Evolutionary conservation across 2,113 vertebrate genomes (phyloP), one percentile per base, ranked within the genome.

Genomic region (Engraulis encrasicolus): DNA sequence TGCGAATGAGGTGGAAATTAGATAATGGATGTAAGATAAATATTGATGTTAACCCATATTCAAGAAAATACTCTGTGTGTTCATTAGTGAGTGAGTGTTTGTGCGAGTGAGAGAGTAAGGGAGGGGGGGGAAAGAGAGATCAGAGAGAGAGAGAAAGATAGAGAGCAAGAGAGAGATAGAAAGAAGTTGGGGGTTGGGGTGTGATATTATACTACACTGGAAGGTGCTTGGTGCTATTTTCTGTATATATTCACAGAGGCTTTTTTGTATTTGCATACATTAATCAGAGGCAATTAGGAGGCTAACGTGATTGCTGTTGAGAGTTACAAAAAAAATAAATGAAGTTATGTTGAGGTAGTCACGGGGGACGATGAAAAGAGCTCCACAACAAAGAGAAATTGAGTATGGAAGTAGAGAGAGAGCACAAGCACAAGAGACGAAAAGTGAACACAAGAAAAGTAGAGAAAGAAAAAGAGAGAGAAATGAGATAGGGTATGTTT

Each of bases 1-100:
- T 96, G 94, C 93, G 96, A 95, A 97, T 96, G 95, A 96, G 95
- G 95, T 93, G 93, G 94, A 94, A 93, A 94, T 92, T 90, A 92
- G 92, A 92, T 93, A 93, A 92, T 93, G 90, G 92, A 94, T 92
- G 88, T 90, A 93, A 94, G 91, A 93, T 94, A 95, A 93, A 96
- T 94, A 94, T 90, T 92, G 92, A 93, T 94, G 93, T 92, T 93
- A 93, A 93, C 89, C 92, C 88, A 86, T 89, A 85, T 89, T 85
- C 87, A 23, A 89, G 90, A 85, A 88, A 88, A 49, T 4, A n/a
- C 78, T 83, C 6, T 23, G 36, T 71, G 11, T 71, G 11, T 74
- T 7, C 31, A 12, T 66, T n/a, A 14, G 66, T 74, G 27, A 17
- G 23, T 31, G 23, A 15, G 61, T 71, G 27, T 36, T 34, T 74